Conservation (phyloP, 2,888 invertebrate genomes). For the Ormyrus nitidulus region DNA sequence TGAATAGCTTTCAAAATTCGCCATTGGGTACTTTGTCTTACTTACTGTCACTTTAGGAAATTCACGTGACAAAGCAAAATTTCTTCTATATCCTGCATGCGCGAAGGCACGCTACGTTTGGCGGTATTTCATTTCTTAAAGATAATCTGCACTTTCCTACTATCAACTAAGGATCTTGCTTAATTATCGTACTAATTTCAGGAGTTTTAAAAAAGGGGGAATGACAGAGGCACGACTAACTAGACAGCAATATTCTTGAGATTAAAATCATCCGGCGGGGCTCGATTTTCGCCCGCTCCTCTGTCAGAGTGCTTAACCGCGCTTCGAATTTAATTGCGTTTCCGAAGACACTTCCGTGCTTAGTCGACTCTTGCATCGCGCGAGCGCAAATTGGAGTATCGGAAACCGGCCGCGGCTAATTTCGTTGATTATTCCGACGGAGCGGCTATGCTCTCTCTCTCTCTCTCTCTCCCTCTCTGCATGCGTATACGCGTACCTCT, state of each 20-base stretch:
- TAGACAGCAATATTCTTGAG: no score
- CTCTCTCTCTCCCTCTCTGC: not conserved
- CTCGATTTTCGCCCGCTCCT: no score
- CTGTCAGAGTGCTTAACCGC: not conserved
- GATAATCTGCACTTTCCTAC: no score
- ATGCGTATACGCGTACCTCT: not conserved
- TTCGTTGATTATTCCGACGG: constrained; percentile 64
- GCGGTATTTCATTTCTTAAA: no score
- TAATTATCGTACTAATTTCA: no score
- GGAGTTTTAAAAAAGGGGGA: no score
- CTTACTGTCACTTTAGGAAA: constrained; percentile 22
- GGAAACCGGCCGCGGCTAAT: constrained; percentile 57
- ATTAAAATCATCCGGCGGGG: no score
- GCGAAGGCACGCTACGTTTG: no score
- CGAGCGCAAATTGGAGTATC: constrained; percentile 25
- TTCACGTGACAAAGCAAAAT: not conserved
- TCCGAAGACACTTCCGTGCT: constrained; percentile 26
- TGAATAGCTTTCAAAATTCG: constrained; percentile 9
- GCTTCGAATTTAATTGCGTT: constrained; percentile 28
- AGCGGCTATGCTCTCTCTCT: not conserved
- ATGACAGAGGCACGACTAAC: no score
- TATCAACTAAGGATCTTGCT: no score
- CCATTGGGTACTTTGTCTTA: constrained; percentile 25
- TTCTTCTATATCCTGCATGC: no score
- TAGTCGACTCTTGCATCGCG: not conserved